Conservation (phyloP, 2,888 invertebrate genomes). For the Opisthograptis luteolata region DNA sequence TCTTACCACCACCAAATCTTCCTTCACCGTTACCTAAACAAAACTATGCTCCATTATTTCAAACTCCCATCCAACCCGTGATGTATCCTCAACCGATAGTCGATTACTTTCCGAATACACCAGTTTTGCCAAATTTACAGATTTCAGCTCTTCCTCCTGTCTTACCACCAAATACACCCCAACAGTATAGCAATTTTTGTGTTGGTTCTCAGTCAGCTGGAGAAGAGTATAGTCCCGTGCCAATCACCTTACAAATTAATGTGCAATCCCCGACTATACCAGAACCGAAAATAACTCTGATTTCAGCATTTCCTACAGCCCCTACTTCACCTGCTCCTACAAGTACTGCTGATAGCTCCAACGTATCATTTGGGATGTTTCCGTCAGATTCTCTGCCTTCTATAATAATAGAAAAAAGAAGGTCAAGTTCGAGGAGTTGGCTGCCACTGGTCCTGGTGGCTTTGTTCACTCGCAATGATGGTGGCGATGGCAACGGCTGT, state of each 20-base stretch:
- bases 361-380: conserved; percentile 7
- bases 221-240: conserved; percentile 30
- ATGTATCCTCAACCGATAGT: conserved; percentile 8
- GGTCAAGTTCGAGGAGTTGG: conserved; percentile 47
- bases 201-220: not conserved
- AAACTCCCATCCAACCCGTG: not conserved
- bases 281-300: conserved; percentile 47
- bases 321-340: conserved; percentile 16
- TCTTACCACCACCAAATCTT: conserved; percentile 11
- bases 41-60: conserved; percentile 3
- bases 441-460: conserved; percentile 56
- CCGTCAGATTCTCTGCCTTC: conserved; percentile 38
- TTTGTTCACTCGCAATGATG: conserved; percentile 46
- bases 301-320: conserved; percentile 37
- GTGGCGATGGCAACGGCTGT: conserved; percentile 33
- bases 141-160: conserved; percentile 17
- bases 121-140: conserved; percentile 6
- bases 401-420: conserved; percentile 50
- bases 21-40: conserved; percentile 5
- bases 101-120: not conserved
- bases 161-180: conserved; percentile 1
- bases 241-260: conserved; percentile 58
- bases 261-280: conserved; percentile 49
- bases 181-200: not conserved
- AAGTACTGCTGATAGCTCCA: not conserved